Evolutionary conservation across 2,888 invertebrate genomes (phyloP), one percentile per base, ranked within the genome.

Genomic region (Andrena marginata): DNA sequence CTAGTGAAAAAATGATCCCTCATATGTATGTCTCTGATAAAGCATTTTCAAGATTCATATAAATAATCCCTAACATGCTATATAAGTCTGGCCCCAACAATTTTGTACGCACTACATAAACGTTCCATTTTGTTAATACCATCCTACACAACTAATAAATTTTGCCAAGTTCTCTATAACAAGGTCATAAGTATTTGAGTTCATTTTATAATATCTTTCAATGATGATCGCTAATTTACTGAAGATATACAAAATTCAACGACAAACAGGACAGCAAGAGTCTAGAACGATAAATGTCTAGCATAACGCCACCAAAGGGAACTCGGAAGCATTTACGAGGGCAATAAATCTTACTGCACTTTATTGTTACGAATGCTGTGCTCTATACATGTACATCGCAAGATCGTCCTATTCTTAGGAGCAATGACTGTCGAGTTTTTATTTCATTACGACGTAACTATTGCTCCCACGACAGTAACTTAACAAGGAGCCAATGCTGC

Each of bases 331-430:
- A 56, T 70, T 70, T 70, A 76, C 59, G 79, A 70, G 63, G 33
- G 23, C 48, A 35, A 49, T 77, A 72, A 72, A 77, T 77, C 77
- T 72, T 64, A 10, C 33, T 54, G 59, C 65, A 26, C 29, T 62
- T 67, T 23, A 49, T 80, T 68, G 49, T 71, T 77, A 68, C 29
- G 49, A 35, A 65, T 65, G 23, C 20, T 26, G 1, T 71, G 64
- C 13, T 51, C 56, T 26, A 26, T 33, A 23, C n/a, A 23, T 56
- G 56, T 10, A 23, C 26, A 26, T 26, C 10, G 56, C 59, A 20
- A 65, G 48, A 16, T 31, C 20, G 23, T 49, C 31, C 16, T 31
- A n/a, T 59, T 72, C 31, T 62, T 54, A 48, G 29, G 51, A 62
- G 73, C 63, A 48, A 62, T 62, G 65, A 76, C 51, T 65, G 60